Evolutionary conservation across 2,888 invertebrate species (phyloP).

Genomic region (Cheilosia scutellata): DNA sequence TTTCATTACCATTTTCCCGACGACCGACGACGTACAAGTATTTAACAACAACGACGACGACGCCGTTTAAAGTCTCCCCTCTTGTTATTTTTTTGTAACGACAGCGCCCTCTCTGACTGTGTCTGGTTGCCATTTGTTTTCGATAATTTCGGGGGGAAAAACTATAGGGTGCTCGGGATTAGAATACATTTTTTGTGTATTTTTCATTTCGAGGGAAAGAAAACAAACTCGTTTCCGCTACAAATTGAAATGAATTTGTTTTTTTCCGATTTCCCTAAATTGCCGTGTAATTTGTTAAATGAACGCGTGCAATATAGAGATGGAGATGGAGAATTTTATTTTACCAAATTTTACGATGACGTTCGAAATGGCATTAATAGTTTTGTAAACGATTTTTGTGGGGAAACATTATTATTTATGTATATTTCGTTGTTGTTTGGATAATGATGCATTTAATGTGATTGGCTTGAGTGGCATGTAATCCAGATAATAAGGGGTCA

Average conservation of each 20-base stretch:
- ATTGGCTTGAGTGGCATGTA: constrained; percentile 11
- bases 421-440: constrained; percentile 4
- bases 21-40: constrained; percentile 7
- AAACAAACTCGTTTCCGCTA: constrained; percentile 60
- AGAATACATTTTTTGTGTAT: not conserved
- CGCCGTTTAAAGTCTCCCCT: constrained; percentile 43
- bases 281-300: constrained; percentile 53
- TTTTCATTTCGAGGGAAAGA: constrained; percentile 25
- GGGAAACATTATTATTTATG: not conserved
- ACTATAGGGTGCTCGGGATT: constrained; percentile 1
- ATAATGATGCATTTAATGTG: constrained; percentile 32
- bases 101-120: constrained; percentile 16
- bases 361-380: constrained; percentile 37
- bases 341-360: constrained; percentile 27
- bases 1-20: constrained; percentile 59
- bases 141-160: constrained; percentile 27
- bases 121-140: constrained; percentile 36
- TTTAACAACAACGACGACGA: too few relatives aligned
- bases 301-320: not conserved
- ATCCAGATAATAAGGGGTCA: constrained; percentile 1
- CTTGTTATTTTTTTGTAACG: constrained; percentile 16
- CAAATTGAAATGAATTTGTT: constrained; percentile 58
- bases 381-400: constrained; percentile 23
- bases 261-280: constrained; percentile 58
- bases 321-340: constrained; percentile 16